Evolutionary conservation across 2,888 invertebrate species (phyloP).

Genomic region (Mycogona germanica): DNA sequence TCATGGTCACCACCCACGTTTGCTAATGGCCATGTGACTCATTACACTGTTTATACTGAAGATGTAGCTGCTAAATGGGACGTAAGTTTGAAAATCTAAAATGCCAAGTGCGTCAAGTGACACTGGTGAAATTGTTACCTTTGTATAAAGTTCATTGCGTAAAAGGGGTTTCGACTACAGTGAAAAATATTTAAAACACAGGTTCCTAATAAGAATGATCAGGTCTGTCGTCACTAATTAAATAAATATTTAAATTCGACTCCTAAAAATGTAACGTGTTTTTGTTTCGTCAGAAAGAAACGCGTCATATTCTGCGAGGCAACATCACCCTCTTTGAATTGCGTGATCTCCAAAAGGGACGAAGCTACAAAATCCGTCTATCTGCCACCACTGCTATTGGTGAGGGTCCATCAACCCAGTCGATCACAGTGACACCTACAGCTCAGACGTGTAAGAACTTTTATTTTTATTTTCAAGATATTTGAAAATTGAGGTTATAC

Average conservation of each 20-base stretch:
- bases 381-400: constrained; percentile 12
- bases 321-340: constrained; percentile 6
- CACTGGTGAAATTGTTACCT: too few relatives aligned
- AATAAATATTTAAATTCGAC: too few relatives aligned
- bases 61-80: not conserved
- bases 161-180: too few relatives aligned
- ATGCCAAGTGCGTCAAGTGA: too few relatives aligned
- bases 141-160: too few relatives aligned
- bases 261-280: too few relatives aligned
- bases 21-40: constrained; percentile 12
- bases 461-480: not conserved
- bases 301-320: constrained; percentile 1
- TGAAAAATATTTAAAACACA: too few relatives aligned
- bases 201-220: too few relatives aligned
- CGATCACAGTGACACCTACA: not conserved
- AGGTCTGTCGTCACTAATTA: too few relatives aligned
- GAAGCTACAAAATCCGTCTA: constrained; percentile 3
- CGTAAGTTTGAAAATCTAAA: not conserved
- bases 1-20: constrained; percentile 7
- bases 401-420: constrained; percentile 5
- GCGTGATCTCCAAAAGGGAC: not conserved
- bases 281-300: constrained; percentile 6
- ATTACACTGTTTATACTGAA: constrained; percentile 16
- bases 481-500: not conserved
- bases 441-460: not conserved